These are phyloP conservation scores for Rhagophthalmus giganteus DNA, from an alignment of 2,888 invertebrate species.

Conservation along the genomic window DNA sequence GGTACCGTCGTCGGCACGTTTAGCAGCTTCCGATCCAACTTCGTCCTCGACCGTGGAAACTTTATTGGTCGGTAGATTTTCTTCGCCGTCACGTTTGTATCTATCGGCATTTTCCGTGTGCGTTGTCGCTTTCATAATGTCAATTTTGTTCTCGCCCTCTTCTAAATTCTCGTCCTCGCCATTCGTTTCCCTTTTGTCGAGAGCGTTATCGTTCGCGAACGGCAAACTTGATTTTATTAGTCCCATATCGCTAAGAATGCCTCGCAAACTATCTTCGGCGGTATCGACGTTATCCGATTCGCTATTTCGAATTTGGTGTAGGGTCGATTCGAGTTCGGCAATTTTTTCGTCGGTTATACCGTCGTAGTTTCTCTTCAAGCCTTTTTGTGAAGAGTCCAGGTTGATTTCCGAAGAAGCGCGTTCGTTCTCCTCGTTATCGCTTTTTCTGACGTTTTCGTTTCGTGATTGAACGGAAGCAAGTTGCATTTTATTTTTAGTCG, in stretches of 20 bases:
- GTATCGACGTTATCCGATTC: slow-evolving; percentile 32
- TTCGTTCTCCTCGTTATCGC: too few relatives aligned
- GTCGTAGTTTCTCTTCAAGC: too few relatives aligned
- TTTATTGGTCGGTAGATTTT: background rate
- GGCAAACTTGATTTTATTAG: too few relatives aligned
- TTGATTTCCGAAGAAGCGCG: too few relatives aligned
- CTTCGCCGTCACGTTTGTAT: slow-evolving; percentile 33
- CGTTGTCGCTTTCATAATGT: slow-evolving; percentile 35
- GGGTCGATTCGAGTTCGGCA: slow-evolving; percentile 12
- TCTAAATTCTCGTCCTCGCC: slow-evolving; percentile 41
- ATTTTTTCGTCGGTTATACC: slow-evolving; percentile 17
- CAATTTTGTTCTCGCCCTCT: slow-evolving; percentile 38
- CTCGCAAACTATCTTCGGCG: slow-evolving; percentile 38
- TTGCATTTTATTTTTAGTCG: background rate
- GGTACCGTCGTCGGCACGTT: background rate
- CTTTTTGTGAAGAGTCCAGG: too few relatives aligned
- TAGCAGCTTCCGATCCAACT: slow-evolving; percentile 11
- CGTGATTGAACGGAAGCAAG: too few relatives aligned
- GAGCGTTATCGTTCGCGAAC: too few relatives aligned
- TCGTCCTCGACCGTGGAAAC: background rate
- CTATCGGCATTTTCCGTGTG: slow-evolving; percentile 13
- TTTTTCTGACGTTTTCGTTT: too few relatives aligned
- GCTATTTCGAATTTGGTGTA: slow-evolving; percentile 18
- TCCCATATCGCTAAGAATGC: slow-evolving; percentile 39
- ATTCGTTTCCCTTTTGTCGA: slow-evolving; percentile 27